A percentile compares a stretch with the other conserved stretches of the same genome.
Evolutionary conservation across 1,140 invertebrate species (phyloP).

Genomic region (Zaprionus ornatus): DNA sequence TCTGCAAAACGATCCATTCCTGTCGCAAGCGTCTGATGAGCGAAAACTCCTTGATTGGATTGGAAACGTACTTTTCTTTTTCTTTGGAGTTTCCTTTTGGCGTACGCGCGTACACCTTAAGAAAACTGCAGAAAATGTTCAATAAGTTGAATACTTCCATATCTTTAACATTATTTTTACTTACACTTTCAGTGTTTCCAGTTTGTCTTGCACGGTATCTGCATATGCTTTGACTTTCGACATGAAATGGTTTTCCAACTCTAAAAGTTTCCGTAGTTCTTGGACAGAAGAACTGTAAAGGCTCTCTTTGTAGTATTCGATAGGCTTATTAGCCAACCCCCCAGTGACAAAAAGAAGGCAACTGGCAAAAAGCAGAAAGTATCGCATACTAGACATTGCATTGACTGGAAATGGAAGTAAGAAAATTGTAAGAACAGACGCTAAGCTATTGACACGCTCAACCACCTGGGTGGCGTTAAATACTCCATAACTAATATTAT

Average conservation of each 20-base stretch:
- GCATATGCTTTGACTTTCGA: constrained; percentile 19
- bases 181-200: constrained; percentile 38
- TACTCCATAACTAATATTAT: background rate
- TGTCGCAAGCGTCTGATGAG: constrained; percentile 52
- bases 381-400: background rate
- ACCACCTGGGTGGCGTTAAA: background rate
- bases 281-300: background rate
- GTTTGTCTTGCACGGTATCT: constrained; percentile 36
- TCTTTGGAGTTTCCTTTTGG: constrained; percentile 88
- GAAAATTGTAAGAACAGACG: background rate
- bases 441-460: background rate
- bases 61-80: constrained; percentile 83
- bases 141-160: no score
- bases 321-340: background rate
- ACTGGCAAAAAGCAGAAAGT: background rate
- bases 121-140: constrained; percentile 13
- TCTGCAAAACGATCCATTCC: constrained; percentile 57
- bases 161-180: background rate
- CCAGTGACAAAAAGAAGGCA: background rate
- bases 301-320: background rate
- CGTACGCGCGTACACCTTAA: constrained; percentile 83
- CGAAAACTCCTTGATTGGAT: constrained; percentile 62
- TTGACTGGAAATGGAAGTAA: background rate
- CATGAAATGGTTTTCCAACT: constrained; percentile 46
- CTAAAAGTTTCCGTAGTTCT: background rate